Percentiles rank a stretch among this genome's conserved stretches.
Evolutionary conservation across 2,797 vertebrate genomes (phyloP).

Genomic region (Pantherophis alleghaniensis): DNA sequence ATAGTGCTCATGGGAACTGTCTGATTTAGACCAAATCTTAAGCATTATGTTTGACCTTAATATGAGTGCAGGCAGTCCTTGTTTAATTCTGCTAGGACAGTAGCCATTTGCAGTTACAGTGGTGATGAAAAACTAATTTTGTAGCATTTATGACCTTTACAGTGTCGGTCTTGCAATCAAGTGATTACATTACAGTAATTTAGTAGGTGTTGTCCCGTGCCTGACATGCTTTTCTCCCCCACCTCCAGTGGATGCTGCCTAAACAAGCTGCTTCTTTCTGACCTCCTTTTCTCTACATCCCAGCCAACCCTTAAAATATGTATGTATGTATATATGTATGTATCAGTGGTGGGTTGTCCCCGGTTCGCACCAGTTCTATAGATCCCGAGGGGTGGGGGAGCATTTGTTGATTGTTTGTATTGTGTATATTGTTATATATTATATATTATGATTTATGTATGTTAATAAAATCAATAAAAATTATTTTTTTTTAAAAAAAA

Average conservation of each 20-base stretch:
- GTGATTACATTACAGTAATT: not conserved
- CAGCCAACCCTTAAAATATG: not conserved
- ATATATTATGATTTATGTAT: too few relatives aligned
- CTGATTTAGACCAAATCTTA: not conserved
- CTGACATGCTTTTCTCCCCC: not conserved
- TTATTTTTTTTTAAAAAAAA: too few relatives aligned
- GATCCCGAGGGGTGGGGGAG: too few relatives aligned
- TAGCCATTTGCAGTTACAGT: not conserved
- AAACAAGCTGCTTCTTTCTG: not conserved
- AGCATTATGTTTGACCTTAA: not conserved
- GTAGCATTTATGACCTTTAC: not conserved
- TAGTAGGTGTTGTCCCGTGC: not conserved
- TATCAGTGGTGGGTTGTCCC: too few relatives aligned
- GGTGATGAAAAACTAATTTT: not conserved
- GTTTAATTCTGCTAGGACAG: not conserved
- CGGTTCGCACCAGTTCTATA: too few relatives aligned
- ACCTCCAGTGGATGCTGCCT: not conserved
- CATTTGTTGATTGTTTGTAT: too few relatives aligned
- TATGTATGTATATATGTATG: too few relatives aligned
- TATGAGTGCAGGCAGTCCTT: not conserved
- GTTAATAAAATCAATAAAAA: too few relatives aligned
- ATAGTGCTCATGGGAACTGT: too few relatives aligned
- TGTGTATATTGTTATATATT: too few relatives aligned
- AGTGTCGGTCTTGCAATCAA: not conserved
- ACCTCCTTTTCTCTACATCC: not conserved